phyloP scores from a whole-genome alignment of 2,888 invertebrate species.

The Cactoblastis cactorum region DNA sequence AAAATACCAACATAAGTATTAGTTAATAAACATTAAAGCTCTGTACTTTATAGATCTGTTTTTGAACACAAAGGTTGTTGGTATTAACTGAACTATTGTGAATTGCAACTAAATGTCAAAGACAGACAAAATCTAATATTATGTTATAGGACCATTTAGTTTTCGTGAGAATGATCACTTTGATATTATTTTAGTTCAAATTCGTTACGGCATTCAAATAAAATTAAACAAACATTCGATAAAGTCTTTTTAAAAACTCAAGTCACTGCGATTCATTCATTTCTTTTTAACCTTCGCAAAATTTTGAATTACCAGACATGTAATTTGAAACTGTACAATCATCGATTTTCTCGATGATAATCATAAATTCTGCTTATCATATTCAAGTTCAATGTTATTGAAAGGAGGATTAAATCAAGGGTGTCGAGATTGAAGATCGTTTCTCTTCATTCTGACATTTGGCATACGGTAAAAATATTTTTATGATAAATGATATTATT shows the following conservation, averaged over 20 bases:
- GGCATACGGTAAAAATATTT: background rate
- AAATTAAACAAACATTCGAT: background rate
- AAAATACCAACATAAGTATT: too few species aligned
- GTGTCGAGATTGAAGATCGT: slow-evolving; percentile 9
- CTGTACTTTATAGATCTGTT: slow-evolving; percentile 35
- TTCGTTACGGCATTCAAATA: background rate
- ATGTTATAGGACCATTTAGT: slow-evolving; percentile 19
- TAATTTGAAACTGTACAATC: slow-evolving; percentile 19
- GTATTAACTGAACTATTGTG: slow-evolving; percentile 2
- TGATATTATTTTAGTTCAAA: slow-evolving; percentile 2
- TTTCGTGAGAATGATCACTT: slow-evolving; percentile 24
- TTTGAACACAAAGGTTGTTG: slow-evolving; percentile 1
- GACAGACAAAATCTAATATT: slow-evolving; percentile 24
- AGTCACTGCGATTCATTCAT: background rate
- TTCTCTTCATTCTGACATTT: slow-evolving; percentile 15
- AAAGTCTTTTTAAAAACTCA: background rate
- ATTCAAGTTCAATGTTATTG: slow-evolving; percentile 21
- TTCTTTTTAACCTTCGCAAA: background rate
- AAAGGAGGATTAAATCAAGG: slow-evolving; percentile 25
- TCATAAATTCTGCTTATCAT: slow-evolving; percentile 24
- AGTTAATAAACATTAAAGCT: too few species aligned
- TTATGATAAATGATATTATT: slow-evolving; percentile 15
- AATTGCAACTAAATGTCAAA: slow-evolving; percentile 33
- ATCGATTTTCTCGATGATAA: slow-evolving; percentile 21
- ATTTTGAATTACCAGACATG: background rate